Evolutionary conservation across 1,140 invertebrate genomes (phyloP), one percentile per base, ranked within the genome.

Genomic region (Thaumatotibia leucotreta): DNA sequence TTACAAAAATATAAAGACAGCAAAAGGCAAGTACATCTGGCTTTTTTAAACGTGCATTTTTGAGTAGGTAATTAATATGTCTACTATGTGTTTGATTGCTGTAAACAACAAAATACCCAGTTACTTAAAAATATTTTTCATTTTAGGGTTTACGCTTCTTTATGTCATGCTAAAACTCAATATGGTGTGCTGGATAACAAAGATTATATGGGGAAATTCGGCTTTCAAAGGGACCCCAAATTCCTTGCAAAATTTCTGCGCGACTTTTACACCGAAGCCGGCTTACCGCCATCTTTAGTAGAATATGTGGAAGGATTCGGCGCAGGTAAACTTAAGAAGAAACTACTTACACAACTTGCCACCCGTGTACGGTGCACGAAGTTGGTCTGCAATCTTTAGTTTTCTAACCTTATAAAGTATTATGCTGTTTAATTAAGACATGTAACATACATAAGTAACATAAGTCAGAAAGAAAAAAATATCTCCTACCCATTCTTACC

Each of bases 261-360:
- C 61, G 92, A 93, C 50, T 93, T 92, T 58, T 96, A 96, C 73
- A 76, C 88, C 29, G 93, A 95, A 73, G 91, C 92, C 3, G 88
- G 92, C 27, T 80, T 97, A 9, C 87, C 94, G 69, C 95, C 95
- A 4, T 76, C 86, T 58, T 79, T 87, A 20, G 93, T 96, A 1
- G 88, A 92, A 24, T 97, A 95, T 80, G 93, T 97, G 17, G 96
- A 97, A 88, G 93, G 94, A 24, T 95, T 96, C 85, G 95, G 95
- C 23, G 95, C 94, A 80, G 90, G 79, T 91, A n/a, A n/a, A n/a
- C n/a, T n/a, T n/a, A n/a, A n/a, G n/a, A n/a, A n/a, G n/a, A n/a
- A n/a, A n/a, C n/a, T n/a, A n/a, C n/a, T n/a, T n/a, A n/a, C n/a
- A n/a, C n/a, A n/a, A n/a, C n/a, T n/a, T n/a, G n/a, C n/a, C n/a